Conservation (phyloP, 1,140 invertebrate genomes). For the Uloborus diversus region DNA sequence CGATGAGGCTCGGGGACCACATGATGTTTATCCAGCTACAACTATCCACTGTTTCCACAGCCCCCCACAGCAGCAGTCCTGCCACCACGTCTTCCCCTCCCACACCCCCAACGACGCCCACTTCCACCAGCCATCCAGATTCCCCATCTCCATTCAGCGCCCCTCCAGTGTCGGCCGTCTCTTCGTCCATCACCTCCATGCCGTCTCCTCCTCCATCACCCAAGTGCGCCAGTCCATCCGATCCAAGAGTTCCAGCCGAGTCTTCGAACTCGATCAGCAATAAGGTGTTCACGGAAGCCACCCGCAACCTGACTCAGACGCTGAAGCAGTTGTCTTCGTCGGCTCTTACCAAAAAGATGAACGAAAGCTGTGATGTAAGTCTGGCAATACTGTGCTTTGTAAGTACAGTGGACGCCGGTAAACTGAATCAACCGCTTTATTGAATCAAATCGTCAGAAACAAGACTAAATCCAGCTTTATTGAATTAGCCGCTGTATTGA, state of each 20-base stretch:
- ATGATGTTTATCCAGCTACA: conserved; percentile 97
- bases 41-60: conserved; percentile 75
- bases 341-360: conserved; percentile 72
- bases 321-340: conserved; percentile 89
- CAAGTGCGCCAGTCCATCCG: background rate
- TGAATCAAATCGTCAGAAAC: no score
- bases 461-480: no score
- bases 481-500: no score
- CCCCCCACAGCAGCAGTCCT: conserved; percentile 57
- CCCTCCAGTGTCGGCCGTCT: conserved; percentile 30
- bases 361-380: conserved; percentile 48
- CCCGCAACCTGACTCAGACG: conserved; percentile 89
- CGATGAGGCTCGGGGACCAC: conserved; percentile 92
- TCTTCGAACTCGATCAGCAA: conserved; percentile 70
- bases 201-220: conserved; percentile 29
- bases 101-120: conserved; percentile 30
- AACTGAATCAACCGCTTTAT: no score
- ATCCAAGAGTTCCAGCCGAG: background rate
- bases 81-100: conserved; percentile 57
- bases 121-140: conserved; percentile 26
- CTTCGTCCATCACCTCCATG: no score
- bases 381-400: no score
- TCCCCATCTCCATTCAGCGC: conserved; percentile 57
- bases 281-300: conserved; percentile 84
- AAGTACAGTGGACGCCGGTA: no score